Base-by-base conservation (phyloP, 2,888 invertebrate species). In the Xylota segnis region DNA sequence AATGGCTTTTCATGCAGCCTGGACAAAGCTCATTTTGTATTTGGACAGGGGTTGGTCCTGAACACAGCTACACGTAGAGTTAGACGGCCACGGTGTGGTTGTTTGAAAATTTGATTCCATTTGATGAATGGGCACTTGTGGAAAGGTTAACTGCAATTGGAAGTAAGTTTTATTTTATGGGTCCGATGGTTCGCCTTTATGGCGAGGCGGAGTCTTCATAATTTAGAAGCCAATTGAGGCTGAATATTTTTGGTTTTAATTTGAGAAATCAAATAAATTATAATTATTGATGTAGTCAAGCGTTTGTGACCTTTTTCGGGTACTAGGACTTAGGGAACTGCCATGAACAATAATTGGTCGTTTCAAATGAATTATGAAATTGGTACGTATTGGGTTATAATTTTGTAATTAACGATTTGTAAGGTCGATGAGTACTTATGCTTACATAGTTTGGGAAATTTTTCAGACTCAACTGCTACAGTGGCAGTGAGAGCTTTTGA, bases 81-180 rank as follows among this genome's bases (percentile, higher is more conserved):
- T 52, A 23, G 27, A 32, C 32, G 43, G 52, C 5, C 9, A 40
- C 34, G 10, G 45, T 23, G 14, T 40, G 68, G 47, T 56, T 34
- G 10, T 61, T 65, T 43, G 52, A 32, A 71, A 65, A 71, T 71
- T 83, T 83, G 83, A 77, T 79, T 63, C 40, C 65, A 66, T 72
- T 72, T 79, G 79, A 79, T 72, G 65, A 79, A 79, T 72, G 79
- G 65, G n/a, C 58, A 66, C 65, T 72, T 72, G 79, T 34, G 79
- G 79, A 4, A 45, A 72, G 79, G 65, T 79, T 79, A 72, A 79
- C 71, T 63, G 50, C 78, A 71, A 63, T 63, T 70, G 71, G 47
- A 47, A 43, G 45, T 45, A 37, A 63, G 56, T 71, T 70, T 61
- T 16, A 29, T 61, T 77, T 77, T 40, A 65, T 63, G n/a, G 40